These are phyloP conservation scores for Metopia argyrocephala DNA, from an alignment of 2,888 invertebrate genomes.

Conservation along the genomic window DNA sequence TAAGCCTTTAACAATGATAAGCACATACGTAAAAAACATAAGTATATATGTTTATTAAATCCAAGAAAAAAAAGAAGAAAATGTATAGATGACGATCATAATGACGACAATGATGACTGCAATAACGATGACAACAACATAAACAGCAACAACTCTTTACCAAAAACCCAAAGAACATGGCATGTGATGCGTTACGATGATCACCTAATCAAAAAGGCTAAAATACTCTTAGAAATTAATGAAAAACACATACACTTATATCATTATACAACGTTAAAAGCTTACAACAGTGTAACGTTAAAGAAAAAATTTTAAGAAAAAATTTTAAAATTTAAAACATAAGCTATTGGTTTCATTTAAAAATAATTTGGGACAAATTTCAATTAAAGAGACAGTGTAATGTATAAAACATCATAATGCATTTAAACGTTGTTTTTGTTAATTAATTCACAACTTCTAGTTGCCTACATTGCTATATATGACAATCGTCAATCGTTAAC, in stretches of 20 bases:
- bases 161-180: conserved; percentile 67
- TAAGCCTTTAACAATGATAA: conserved; percentile 44
- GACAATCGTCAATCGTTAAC: too few species aligned
- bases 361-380: too few species aligned
- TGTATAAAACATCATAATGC: too few species aligned
- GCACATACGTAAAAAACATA: conserved; percentile 40
- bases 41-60: conserved; percentile 45
- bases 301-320: neutral
- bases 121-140: conserved; percentile 62
- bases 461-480: too few species aligned
- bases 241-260: conserved; percentile 36
- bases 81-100: conserved; percentile 46
- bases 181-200: conserved; percentile 72
- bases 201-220: conserved; percentile 68
- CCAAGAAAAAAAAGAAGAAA: too few species aligned
- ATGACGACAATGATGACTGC: conserved; percentile 59
- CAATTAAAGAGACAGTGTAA: too few species aligned
- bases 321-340: neutral
- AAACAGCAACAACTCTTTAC: neutral
- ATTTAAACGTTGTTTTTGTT: too few species aligned
- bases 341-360: neutral
- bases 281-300: conserved; percentile 42
- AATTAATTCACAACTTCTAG: too few species aligned
- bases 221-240: conserved; percentile 55
- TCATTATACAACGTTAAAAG: neutral